These are phyloP conservation scores for Sacculina carcini DNA, from an alignment of 2,888 invertebrate genomes.

Conservation along the genomic window DNA sequence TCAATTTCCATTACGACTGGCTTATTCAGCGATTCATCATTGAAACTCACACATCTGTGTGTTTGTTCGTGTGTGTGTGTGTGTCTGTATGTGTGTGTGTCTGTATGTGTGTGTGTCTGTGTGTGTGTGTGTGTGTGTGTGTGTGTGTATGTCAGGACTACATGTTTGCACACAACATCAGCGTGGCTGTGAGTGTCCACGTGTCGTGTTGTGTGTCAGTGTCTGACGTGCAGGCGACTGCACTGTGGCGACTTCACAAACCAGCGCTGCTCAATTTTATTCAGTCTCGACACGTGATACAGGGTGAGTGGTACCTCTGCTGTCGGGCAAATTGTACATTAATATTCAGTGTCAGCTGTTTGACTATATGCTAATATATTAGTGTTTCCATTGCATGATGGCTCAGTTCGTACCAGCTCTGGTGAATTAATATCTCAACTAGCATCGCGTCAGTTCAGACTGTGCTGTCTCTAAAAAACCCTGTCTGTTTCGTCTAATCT, in stretches of 20 bases:
- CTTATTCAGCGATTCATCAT: too few relatives aligned
- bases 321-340: not conserved
- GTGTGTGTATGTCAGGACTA: slow-evolving; percentile 2
- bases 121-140: not conserved
- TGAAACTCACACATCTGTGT: too few relatives aligned
- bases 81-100: too few relatives aligned
- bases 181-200: slow-evolving; percentile 2
- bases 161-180: not conserved
- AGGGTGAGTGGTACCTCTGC: not conserved
- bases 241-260: slow-evolving; percentile 3
- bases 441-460: not conserved
- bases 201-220: slow-evolving; percentile 2
- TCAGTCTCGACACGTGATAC: not conserved
- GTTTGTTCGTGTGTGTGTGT: too few relatives aligned
- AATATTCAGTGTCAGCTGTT: not conserved
- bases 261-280: not conserved
- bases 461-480: not conserved
- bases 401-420: not conserved
- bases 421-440: too few relatives aligned
- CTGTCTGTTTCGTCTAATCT: not conserved
- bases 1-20: too few relatives aligned
- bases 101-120: not conserved
- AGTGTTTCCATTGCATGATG: not conserved
- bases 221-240: not conserved
- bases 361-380: not conserved